Evolutionary conservation across 1,140 invertebrate genomes (phyloP).

Genomic region (Zophobas atratus): DNA sequence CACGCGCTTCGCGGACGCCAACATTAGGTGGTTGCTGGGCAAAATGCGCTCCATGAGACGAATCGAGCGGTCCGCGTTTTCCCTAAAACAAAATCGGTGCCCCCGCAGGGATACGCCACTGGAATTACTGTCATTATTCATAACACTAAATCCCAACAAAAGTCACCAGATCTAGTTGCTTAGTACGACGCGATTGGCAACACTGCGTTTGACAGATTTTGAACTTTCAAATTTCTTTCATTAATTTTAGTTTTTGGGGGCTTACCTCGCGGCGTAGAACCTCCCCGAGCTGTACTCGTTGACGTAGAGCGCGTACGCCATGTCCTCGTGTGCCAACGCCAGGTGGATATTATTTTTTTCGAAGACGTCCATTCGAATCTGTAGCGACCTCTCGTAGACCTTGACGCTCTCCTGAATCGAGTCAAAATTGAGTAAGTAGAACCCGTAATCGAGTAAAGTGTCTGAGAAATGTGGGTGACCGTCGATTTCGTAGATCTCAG

Average conservation of each 20-base stretch:
- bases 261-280: slow-evolving; percentile 82
- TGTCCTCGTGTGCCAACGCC: slow-evolving; percentile 89
- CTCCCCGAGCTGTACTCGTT: slow-evolving; percentile 91
- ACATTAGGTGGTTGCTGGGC: slow-evolving; percentile 84
- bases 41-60: slow-evolving; percentile 84
- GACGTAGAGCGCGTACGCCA: slow-evolving; percentile 93
- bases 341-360: slow-evolving; percentile 89
- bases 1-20: slow-evolving; percentile 91
- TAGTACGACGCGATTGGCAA: too few relatives aligned
- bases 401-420: slow-evolving; percentile 84
- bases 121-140: background rate
- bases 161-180: background rate
- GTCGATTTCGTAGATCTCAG: slow-evolving; percentile 76
- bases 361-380: slow-evolving; percentile 83
- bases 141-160: background rate
- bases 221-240: too few relatives aligned
- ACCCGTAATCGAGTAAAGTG: slow-evolving; percentile 89
- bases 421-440: slow-evolving; percentile 93
- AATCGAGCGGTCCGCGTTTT: slow-evolving; percentile 88
- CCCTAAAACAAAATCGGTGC: slow-evolving; percentile 68
- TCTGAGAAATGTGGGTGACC: slow-evolving; percentile 87
- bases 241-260: background rate
- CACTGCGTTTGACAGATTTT: too few relatives aligned
- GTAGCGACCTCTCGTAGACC: slow-evolving; percentile 87
- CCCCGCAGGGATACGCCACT: background rate